Percentiles rank a stretch among this genome's conserved stretches.
Evolutionary conservation across 2,888 invertebrate species (phyloP).

Genomic region (Rhopalosiphum nymphaeae): DNA sequence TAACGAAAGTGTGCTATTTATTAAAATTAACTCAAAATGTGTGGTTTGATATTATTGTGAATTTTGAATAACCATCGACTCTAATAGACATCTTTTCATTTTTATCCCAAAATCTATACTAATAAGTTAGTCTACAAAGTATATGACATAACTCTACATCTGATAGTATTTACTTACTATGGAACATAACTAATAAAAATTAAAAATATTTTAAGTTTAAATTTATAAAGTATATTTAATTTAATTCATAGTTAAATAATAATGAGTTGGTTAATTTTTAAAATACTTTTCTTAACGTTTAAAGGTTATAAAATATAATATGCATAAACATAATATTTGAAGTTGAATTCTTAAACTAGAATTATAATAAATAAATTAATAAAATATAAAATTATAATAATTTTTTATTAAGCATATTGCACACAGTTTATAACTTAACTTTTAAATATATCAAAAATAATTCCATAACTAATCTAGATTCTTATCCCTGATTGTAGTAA

Average conservation of each 20-base stretch:
- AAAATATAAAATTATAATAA: background rate
- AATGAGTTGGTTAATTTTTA: background rate
- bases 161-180: background rate
- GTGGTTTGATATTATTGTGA: background rate
- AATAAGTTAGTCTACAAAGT: background rate
- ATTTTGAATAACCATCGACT: too few relatives aligned
- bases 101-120: background rate
- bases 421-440: background rate
- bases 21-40: background rate
- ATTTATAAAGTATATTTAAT: background rate
- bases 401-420: background rate
- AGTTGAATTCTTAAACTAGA: background rate
- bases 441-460: background rate
- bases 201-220: background rate
- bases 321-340: background rate
- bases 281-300: background rate
- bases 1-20: background rate
- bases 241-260: background rate
- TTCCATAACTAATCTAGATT: background rate
- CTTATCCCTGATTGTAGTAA: background rate
- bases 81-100: background rate
- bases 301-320: background rate
- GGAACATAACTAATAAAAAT: background rate
- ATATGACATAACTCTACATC: background rate
- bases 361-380: background rate